Evolutionary conservation across 1,140 invertebrate species (phyloP).

Genomic region (Zaprionus camerounensis): DNA sequence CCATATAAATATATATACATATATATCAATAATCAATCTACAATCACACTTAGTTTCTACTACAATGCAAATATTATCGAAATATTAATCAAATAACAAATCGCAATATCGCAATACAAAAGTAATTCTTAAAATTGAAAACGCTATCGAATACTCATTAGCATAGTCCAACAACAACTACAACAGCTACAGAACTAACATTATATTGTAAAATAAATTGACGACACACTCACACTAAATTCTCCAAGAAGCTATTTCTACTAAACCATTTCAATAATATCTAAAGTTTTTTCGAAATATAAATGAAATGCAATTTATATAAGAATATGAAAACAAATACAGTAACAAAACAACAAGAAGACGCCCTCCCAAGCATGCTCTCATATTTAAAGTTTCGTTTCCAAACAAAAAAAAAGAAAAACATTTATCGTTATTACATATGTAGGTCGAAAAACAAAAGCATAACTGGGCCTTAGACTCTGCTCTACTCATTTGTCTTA

Average conservation of each 20-base stretch:
- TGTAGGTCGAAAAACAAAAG: constrained; percentile 44
- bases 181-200: constrained; percentile 16
- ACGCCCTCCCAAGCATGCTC: constrained; percentile 84
- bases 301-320: constrained; percentile 24
- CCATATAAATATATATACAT: constrained; percentile 34
- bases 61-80: constrained; percentile 35
- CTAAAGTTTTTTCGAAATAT: constrained; percentile 36
- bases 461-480: constrained; percentile 64
- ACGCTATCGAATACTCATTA: constrained; percentile 69
- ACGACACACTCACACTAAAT: constrained; percentile 24
- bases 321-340: constrained; percentile 32
- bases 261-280: constrained; percentile 35
- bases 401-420: constrained; percentile 52
- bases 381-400: constrained; percentile 78
- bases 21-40: constrained; percentile 54
- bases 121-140: constrained; percentile 53
- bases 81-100: constrained; percentile 4
- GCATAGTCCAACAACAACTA: constrained; percentile 58
- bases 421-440: constrained; percentile 27
- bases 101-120: constrained; percentile 25
- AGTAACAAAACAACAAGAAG: constrained; percentile 38
- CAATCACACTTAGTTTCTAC: constrained; percentile 73
- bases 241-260: constrained; percentile 10
- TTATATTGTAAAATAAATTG: constrained; percentile 45
- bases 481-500: constrained; percentile 53